These are phyloP conservation scores for Atta colombica DNA, from an alignment of 1,140 invertebrate genomes.

Conservation along the genomic window DNA sequence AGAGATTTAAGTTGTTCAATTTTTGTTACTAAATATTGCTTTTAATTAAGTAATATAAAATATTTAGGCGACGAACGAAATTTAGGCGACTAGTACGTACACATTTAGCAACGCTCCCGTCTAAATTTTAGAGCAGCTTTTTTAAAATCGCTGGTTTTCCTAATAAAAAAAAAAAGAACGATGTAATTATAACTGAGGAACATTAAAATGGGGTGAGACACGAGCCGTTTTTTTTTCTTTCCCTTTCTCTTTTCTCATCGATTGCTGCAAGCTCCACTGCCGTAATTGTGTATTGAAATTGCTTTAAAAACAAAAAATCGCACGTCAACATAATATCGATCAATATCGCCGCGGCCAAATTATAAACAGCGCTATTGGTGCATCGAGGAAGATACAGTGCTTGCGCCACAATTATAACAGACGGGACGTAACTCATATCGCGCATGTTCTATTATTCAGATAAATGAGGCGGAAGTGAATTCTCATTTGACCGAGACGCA, in stretches of 20 bases:
- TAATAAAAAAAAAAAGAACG: background rate
- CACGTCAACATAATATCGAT: conserved; percentile 46
- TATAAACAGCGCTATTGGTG: conserved; percentile 42
- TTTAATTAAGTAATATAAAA: too few species aligned
- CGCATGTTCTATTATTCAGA: conserved; percentile 60
- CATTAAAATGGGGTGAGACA: conserved; percentile 5
- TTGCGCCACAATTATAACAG: conserved; percentile 50
- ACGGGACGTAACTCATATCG: conserved; percentile 46
- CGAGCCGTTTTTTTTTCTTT: background rate
- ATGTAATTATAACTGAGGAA: conserved; percentile 18
- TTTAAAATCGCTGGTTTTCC: background rate
- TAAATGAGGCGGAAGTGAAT: conserved; percentile 60
- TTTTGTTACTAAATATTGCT: too few species aligned
- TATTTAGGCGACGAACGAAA: too few species aligned
- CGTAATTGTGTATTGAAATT: conserved; percentile 48
- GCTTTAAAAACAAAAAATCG: conserved; percentile 29
- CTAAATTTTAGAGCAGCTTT: background rate
- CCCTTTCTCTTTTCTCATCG: background rate
- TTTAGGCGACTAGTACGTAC: too few species aligned
- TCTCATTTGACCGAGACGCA: conserved; percentile 58
- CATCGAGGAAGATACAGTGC: conserved; percentile 32
- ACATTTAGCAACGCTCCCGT: too few species aligned
- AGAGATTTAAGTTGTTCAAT: too few species aligned
- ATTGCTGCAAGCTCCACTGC: background rate
- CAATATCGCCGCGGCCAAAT: conserved; percentile 28